Conservation (phyloP, 2,113 vertebrate genomes). For the Sterna hirundo region DNA sequence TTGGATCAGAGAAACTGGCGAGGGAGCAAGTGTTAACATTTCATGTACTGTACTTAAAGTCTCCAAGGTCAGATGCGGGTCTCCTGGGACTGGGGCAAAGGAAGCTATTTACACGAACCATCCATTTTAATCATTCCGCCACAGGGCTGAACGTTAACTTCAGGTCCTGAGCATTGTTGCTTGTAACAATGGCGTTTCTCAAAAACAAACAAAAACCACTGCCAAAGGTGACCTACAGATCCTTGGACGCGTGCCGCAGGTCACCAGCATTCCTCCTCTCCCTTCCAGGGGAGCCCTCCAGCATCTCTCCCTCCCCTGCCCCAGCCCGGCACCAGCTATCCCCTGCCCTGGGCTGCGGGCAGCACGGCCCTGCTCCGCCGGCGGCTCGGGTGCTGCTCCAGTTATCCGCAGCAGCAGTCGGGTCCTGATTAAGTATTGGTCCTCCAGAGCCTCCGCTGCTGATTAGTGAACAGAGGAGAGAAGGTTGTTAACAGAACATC, state of each 20-base stretch:
- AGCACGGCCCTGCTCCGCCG: neutral
- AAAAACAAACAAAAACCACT: neutral
- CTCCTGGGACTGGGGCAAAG: neutral
- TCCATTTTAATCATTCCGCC: neutral
- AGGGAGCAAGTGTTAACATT: neutral
- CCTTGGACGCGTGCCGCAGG: neutral
- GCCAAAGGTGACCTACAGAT: neutral
- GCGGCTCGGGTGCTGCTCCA: neutral
- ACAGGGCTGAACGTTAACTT: neutral
- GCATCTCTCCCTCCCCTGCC: neutral
- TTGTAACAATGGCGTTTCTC: neutral
- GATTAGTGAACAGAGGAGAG: constrained; percentile 15
- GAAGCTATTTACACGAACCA: neutral
- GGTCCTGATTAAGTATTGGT: neutral
- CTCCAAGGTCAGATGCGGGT: constrained; percentile 4
- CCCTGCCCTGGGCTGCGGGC: neutral
- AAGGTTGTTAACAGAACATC: neutral
- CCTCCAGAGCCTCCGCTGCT: neutral
- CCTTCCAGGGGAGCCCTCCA: neutral
- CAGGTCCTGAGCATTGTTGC: neutral
- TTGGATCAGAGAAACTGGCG: neutral
- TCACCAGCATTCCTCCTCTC: neutral
- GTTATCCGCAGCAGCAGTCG: neutral
- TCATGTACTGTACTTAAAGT: neutral
- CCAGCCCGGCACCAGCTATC: neutral